These are phyloP conservation scores for Protonemura montana DNA, from an alignment of 2,888 invertebrate species.

Conservation along the genomic window DNA sequence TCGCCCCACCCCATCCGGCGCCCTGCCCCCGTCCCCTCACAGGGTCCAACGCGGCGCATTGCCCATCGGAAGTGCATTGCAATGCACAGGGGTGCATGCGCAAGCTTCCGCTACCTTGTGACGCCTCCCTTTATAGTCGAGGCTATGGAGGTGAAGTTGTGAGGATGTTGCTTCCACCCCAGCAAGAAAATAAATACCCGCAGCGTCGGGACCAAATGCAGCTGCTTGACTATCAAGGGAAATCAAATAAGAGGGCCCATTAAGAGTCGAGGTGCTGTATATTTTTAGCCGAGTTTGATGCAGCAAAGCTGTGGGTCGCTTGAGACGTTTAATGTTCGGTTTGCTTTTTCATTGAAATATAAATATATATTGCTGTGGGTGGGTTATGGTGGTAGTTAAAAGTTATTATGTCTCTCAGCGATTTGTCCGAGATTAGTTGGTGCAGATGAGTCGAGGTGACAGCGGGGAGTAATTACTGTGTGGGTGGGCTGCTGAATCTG, in stretches of 20 bases:
- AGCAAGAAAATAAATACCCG: no score
- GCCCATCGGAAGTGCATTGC: background rate
- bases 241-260: background rate
- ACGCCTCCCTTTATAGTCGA: background rate
- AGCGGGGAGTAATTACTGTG: background rate
- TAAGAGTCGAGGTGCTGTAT: background rate
- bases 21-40: background rate
- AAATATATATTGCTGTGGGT: background rate
- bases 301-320: background rate
- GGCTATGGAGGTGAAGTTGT: no score
- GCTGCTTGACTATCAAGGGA: no score
- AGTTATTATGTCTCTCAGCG: background rate
- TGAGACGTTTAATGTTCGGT: background rate
- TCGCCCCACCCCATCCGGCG: background rate
- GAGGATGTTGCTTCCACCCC: no score
- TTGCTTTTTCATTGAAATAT: background rate
- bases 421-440: background rate
- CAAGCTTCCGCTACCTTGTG: conserved; percentile 2
- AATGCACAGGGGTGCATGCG: background rate
- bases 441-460: background rate
- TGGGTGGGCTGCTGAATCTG: background rate
- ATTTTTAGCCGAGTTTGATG: background rate
- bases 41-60: no score
- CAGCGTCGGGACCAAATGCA: no score
- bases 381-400: background rate